Evolutionary conservation across 1,140 invertebrate species (phyloP), one percentile per base, ranked within the genome.

Genomic region (Scaptomyza hsui): DNA sequence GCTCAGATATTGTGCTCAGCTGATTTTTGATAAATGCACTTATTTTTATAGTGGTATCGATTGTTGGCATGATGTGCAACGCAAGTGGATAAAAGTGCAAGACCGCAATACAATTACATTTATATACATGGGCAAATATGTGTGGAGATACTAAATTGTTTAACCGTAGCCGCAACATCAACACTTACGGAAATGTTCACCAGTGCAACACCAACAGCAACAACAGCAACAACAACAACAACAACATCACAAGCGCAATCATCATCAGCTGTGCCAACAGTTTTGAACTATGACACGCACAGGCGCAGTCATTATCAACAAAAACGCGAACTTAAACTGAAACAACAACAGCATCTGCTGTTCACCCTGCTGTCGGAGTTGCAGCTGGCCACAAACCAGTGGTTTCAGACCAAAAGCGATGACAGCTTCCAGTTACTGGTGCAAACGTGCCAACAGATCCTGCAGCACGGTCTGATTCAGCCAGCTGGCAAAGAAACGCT

Each of bases 381-480:
- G 24, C 37, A 72, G 10, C 55, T 51, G 12, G 60, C 68, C 4
- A 79, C 75, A 9, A 62, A 57, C n/a, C 74, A 62, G n/a, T 83
- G 80, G 80, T 79, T 83, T 4, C 80, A 65, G 13, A 24, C 55
- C 15, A 75, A 79, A 1, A 69, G 57, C 5, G 44, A 62, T 12
- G 68, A 78, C 7, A 45, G 67, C 15, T 49, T 75, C 12, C 75
- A 85, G 41, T 9, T 75, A 37, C 57, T 83, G 15, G 47, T 71
- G 37, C 74, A 78, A 15, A 76, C 53, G 4, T 82, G 71, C 55
- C 53, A 59, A 0, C 60, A 80, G n/a, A 82, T 88, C 24, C 55
- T 88, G 21, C 64, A 65, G 44, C 82, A 88, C 44, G 82, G 78
- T 13, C 53, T 88, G 44, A 24, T 68, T 2, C 61, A 42, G 16